Conservation (phyloP, 2,797 vertebrate genomes). For the Platyrinchus mystaceus region DNA sequence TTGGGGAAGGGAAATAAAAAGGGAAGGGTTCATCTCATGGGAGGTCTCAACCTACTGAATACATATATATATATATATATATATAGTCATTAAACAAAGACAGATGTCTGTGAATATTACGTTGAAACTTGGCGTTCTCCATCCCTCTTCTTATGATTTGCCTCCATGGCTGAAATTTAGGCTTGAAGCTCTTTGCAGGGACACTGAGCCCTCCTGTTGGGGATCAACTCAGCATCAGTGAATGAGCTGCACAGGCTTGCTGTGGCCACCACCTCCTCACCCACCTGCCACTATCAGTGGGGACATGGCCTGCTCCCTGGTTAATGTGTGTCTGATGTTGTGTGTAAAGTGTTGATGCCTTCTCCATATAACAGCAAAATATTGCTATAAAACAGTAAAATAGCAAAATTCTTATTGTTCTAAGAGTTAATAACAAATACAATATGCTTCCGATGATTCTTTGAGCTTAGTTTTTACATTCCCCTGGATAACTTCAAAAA, state of each 20-base stretch:
- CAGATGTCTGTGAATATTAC: neutral
- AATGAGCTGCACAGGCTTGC: neutral
- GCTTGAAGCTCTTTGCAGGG: neutral
- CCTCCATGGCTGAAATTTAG: neutral
- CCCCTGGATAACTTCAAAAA: neutral
- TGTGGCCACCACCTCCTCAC: fast-evolving
- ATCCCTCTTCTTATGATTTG: neutral
- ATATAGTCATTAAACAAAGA: neutral
- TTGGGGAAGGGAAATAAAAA: neutral
- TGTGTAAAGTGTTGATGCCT: neutral
- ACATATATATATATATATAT: neutral
- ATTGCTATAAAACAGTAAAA: neutral
- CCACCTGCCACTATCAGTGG: fast-evolving
- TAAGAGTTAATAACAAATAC: neutral
- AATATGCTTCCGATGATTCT: neutral
- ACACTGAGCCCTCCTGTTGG: neutral
- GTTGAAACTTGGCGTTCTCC: neutral
- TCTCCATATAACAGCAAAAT: neutral
- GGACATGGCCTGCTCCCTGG: fast-evolving
- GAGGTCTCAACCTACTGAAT: neutral
- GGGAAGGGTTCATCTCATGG: neutral
- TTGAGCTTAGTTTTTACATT: neutral
- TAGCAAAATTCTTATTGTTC: neutral
- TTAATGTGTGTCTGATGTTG: neutral
- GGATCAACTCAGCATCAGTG: fast-evolving